A percentile compares a stretch with the other conserved stretches of the same genome.
phyloP scores from a whole-genome alignment of 2,113 vertebrate genomes.

The Helogale parvula region DNA sequence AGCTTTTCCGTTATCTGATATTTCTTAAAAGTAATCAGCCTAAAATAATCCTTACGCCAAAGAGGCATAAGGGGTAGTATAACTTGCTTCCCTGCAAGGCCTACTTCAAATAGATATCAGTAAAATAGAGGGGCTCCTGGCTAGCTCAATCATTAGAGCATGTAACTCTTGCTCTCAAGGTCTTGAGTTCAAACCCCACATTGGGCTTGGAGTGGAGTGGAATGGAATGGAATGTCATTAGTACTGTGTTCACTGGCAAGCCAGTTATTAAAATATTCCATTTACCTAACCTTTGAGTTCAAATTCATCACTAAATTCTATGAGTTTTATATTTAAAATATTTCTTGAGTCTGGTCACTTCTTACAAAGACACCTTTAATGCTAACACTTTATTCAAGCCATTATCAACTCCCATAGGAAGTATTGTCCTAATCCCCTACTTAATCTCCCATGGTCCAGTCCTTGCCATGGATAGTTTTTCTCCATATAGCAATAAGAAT shows the following conservation, averaged over 20 bases:
- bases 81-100: not conserved
- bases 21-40: not conserved
- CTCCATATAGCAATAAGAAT: not conserved
- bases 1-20: not conserved
- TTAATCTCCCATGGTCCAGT: not conserved
- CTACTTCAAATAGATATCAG: not conserved
- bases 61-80: not conserved
- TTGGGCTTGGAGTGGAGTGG: not conserved
- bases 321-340: not conserved
- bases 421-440: not conserved
- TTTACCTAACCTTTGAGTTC: not conserved
- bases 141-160: not conserved
- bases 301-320: not conserved
- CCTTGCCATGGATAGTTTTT: not conserved
- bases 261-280: not conserved
- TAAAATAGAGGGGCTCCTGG: not conserved
- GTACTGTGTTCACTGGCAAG: not conserved
- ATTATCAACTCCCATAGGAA: not conserved
- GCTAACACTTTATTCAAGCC: not conserved
- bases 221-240: not conserved
- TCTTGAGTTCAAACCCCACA: not conserved
- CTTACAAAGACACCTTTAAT: not conserved
- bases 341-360: not conserved
- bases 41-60: not conserved
- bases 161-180: not conserved